Evolutionary conservation across 2,888 invertebrate species (phyloP).

Genomic region (Eupithecia pulchellata): DNA sequence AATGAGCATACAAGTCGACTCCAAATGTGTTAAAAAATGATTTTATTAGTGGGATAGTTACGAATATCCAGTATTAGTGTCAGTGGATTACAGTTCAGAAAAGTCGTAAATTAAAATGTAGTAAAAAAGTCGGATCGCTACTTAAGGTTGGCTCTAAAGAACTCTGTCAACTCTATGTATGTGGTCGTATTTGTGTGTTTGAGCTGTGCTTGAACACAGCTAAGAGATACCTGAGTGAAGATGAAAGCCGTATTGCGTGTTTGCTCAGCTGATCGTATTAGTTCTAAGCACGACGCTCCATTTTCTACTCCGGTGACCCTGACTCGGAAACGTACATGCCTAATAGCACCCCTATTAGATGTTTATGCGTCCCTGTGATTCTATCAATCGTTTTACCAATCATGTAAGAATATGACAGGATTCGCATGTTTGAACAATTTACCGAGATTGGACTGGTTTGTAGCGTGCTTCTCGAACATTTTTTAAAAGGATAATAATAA

Average conservation of each 20-base stretch:
- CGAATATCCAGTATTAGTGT: too few species aligned
- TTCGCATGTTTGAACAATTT: neutral
- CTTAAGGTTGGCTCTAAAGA: neutral
- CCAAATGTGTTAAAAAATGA: too few species aligned
- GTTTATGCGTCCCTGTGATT: conserved; percentile 64
- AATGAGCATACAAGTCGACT: too few species aligned
- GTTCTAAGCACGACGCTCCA: conserved; percentile 78
- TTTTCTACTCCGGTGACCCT: conserved; percentile 77
- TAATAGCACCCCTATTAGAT: conserved; percentile 70
- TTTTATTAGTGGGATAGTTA: too few species aligned
- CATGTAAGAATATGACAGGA: neutral
- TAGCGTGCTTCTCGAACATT: neutral
- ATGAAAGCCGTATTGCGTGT: conserved; percentile 82
- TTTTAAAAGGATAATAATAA: too few species aligned
- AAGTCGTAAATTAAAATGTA: neutral
- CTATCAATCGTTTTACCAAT: conserved; percentile 54
- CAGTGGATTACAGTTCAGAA: neutral
- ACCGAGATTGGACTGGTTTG: neutral
- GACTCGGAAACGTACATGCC: conserved; percentile 76
- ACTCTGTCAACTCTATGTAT: conserved; percentile 9
- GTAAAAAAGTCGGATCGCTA: neutral
- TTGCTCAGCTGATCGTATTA: conserved; percentile 84
- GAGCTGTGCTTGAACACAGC: conserved; percentile 54
- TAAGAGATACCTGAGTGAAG: conserved; percentile 77
- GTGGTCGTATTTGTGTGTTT: conserved; percentile 46